Conservation (phyloP, 2,888 invertebrate species). For the Mamestra brassicae region DNA sequence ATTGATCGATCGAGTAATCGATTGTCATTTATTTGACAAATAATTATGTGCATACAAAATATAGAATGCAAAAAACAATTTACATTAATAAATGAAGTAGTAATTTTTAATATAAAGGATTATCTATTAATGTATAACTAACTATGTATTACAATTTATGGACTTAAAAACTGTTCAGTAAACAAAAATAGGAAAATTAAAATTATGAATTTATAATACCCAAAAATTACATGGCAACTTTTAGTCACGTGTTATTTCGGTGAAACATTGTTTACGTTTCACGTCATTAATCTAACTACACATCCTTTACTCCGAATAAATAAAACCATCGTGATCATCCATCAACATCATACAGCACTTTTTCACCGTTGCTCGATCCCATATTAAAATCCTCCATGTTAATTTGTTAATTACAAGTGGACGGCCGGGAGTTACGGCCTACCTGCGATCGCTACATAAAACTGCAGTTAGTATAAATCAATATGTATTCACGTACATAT, state of each 20-base stretch:
- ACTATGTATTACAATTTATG: no score
- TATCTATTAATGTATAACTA: no score
- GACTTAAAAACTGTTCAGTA: no score
- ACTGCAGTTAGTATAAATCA: conserved; percentile 76
- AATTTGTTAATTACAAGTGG: conserved; percentile 65
- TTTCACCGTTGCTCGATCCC: conserved; percentile 46
- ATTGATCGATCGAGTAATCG: neutral
- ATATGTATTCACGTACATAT: conserved; percentile 57
- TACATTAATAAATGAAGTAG: no score
- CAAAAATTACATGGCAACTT: neutral
- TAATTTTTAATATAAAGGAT: no score
- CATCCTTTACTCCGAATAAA: conserved; percentile 41
- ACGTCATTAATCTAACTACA: conserved; percentile 32
- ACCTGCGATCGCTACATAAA: conserved; percentile 66
- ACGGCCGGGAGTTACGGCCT: conserved; percentile 60
- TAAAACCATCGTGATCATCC: conserved; percentile 42
- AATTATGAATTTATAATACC: neutral
- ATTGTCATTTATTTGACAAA: neutral
- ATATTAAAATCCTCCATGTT: conserved; percentile 63
- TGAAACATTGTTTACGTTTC: no score
- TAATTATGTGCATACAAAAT: neutral
- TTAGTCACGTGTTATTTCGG: neutral
- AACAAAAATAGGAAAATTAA: no score
- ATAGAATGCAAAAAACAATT: neutral
- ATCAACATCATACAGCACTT: conserved; percentile 47